These are phyloP conservation scores for Erebia ligea DNA, from an alignment of 2,888 invertebrate species.

Conservation along the genomic window DNA sequence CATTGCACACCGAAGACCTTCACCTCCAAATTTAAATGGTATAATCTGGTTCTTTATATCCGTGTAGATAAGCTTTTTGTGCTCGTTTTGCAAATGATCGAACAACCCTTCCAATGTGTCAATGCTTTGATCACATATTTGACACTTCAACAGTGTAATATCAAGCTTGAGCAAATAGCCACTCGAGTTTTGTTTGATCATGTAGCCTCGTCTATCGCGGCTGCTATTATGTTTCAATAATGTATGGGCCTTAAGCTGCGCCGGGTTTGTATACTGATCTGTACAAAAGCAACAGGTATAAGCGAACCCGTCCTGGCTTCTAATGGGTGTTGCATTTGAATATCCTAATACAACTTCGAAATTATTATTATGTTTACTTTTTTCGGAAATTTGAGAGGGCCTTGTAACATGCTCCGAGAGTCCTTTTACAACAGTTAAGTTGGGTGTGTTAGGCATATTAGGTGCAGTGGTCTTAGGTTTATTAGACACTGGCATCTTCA, in stretches of 20 bases:
- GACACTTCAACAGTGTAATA: slow-evolving; percentile 12
- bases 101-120: slow-evolving; percentile 4
- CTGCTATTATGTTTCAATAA: neutral
- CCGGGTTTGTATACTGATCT: neutral
- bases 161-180: slow-evolving; percentile 9
- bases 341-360: neutral
- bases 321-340: slow-evolving; percentile 5
- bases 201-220: neutral
- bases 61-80: neutral
- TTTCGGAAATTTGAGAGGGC: neutral
- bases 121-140: neutral
- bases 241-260: slow-evolving; percentile 10
- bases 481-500: neutral
- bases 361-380: neutral
- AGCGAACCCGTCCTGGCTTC: neutral
- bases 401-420: neutral
- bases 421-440: neutral
- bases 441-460: neutral
- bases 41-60: slow-evolving; percentile 10
- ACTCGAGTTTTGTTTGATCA: neutral
- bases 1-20: neutral
- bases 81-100: slow-evolving; percentile 9
- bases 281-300: slow-evolving; percentile 16
- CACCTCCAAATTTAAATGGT: slow-evolving; percentile 51
- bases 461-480: neutral